Evolutionary conservation across 2,797 vertebrate species (phyloP).

Genomic region (Rhadinocentrus ornatus): DNA sequence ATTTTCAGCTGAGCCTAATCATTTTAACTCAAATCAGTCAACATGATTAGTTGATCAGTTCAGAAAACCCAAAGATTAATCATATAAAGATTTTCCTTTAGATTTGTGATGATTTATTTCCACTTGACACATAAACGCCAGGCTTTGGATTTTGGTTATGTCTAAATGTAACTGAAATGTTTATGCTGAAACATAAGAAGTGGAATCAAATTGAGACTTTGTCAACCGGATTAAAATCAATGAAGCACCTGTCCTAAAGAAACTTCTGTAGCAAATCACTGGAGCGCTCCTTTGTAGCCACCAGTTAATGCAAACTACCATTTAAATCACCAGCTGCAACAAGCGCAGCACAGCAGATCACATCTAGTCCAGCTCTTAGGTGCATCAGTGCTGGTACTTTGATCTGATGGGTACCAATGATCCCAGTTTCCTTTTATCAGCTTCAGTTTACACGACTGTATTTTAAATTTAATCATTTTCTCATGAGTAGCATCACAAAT

Average conservation of each 20-base stretch:
- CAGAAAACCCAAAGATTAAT: background rate
- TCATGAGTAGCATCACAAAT: background rate
- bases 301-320: background rate
- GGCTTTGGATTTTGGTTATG: background rate
- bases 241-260: background rate
- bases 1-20: too few relatives aligned
- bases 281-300: constrained; percentile 23
- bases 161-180: background rate
- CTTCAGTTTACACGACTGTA: background rate
- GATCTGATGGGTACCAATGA: background rate
- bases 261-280: background rate
- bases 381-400: constrained; percentile 49
- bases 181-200: background rate
- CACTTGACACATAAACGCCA: background rate
- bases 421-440: background rate
- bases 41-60: too few relatives aligned
- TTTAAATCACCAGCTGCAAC: too few relatives aligned
- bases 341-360: constrained; percentile 20
- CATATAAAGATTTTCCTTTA: background rate
- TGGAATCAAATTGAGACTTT: background rate
- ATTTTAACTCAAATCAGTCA: too few relatives aligned
- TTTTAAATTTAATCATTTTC: background rate
- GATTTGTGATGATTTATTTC: background rate
- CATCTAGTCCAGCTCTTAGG: constrained; percentile 67
- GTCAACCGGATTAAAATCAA: background rate